Conservation (phyloP, 2,888 invertebrate genomes). For the Erebia palarica region DNA sequence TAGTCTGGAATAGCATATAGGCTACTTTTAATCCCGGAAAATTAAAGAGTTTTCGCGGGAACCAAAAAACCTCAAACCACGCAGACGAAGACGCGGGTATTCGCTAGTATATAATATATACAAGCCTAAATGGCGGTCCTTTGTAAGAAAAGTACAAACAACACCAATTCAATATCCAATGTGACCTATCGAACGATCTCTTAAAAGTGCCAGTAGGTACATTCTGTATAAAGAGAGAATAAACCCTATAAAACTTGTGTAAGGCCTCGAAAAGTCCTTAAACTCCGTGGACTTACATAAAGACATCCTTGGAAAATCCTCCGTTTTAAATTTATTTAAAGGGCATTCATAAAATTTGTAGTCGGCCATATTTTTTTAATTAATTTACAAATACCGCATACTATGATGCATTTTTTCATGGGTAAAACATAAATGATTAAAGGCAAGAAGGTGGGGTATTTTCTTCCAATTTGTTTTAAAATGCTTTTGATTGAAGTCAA, state of each 20-base stretch:
- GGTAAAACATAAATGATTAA: slow-evolving; percentile 3
- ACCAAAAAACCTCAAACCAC: no score
- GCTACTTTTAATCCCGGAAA: no score
- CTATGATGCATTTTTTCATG: slow-evolving; percentile 36
- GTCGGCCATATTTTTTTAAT: slow-evolving; percentile 37
- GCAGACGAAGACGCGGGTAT: no score
- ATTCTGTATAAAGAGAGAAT: slow-evolving; percentile 1
- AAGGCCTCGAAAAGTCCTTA: slow-evolving; percentile 8
- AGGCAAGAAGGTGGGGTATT: neutral
- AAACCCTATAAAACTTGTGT: slow-evolving; percentile 5
- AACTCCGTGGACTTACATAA: slow-evolving; percentile 23
- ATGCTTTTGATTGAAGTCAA: no score
- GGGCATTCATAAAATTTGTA: slow-evolving; percentile 32
- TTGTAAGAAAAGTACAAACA: neutral
- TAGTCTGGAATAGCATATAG: no score
- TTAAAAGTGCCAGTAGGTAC: neutral
- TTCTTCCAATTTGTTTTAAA: neutral
- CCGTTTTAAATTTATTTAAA: slow-evolving; percentile 34
- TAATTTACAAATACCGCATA: slow-evolving; percentile 39
- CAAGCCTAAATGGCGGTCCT: neutral
- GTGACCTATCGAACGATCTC: slow-evolving; percentile 14
- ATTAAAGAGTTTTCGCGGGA: no score
- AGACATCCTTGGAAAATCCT: slow-evolving; percentile 32
- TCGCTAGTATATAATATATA: no score
- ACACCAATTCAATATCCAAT: slow-evolving; percentile 5